Conservation (phyloP, 2,888 invertebrate genomes). For the Tetramorium bicarinatum region DNA sequence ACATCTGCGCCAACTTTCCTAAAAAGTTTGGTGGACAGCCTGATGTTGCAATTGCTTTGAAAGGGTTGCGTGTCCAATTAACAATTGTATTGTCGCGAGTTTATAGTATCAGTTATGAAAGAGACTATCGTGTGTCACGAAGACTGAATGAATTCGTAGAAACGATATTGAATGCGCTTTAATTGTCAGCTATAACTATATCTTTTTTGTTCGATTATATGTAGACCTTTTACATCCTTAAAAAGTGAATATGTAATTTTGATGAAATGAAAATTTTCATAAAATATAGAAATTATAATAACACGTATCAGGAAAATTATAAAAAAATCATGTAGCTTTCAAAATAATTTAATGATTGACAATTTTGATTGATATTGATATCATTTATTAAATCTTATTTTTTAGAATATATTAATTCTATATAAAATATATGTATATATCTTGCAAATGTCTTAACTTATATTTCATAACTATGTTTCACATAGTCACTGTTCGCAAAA, state of each 20-base stretch:
- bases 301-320: background rate
- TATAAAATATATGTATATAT: slow-evolving; percentile 42
- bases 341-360: background rate
- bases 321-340: background rate
- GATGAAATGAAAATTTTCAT: background rate
- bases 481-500: slow-evolving; percentile 35
- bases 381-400: background rate
- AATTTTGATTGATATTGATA: background rate
- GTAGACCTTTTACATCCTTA: background rate
- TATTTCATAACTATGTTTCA: background rate
- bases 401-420: background rate
- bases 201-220: background rate
- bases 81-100: background rate
- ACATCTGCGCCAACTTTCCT: background rate
- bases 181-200: background rate
- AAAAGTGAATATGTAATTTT: background rate
- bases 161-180: background rate
- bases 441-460: background rate
- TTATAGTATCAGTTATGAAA: background rate
- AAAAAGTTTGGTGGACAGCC: slow-evolving; percentile 3
- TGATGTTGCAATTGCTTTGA: background rate
- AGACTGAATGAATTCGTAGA: background rate
- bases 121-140: background rate
- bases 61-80: background rate
- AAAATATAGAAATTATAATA: background rate